phyloP scores from a whole-genome alignment of 1,140 invertebrate species.

The fruit fly (Drosophila melanogaster) region DNA sequence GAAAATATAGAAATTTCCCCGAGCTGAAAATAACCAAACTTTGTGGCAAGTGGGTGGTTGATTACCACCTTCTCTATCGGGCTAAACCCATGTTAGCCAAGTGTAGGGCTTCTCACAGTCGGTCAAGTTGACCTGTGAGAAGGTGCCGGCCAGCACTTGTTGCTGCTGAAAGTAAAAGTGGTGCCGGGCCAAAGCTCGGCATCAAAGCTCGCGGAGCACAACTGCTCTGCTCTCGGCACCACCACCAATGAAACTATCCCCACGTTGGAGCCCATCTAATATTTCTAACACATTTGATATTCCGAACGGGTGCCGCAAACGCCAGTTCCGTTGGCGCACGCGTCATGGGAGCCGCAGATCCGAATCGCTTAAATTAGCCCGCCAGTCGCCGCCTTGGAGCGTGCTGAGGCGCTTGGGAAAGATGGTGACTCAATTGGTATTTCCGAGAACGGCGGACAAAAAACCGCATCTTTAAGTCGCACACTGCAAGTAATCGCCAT shows the following conservation, averaged over 20 bases:
- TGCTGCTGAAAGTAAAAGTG: constrained; percentile 64
- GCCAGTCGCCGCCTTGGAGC: constrained; percentile 2
- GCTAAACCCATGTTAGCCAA: neutral
- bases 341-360: constrained; percentile 54
- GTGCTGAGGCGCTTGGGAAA: constrained; percentile 55
- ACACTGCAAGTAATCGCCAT: constrained; percentile 20
- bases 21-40: neutral
- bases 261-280: neutral
- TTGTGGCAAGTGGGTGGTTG: neutral
- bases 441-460: constrained; percentile 35
- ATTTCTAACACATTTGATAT: constrained; percentile 26
- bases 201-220: constrained; percentile 29
- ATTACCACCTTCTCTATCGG: neutral
- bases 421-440: constrained; percentile 59
- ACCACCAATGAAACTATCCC: neutral
- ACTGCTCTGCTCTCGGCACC: constrained; percentile 4
- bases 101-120: neutral
- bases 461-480: constrained; percentile 43
- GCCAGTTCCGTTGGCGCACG: constrained; percentile 51
- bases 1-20: neutral
- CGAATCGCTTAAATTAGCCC: constrained; percentile 8
- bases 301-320: constrained; percentile 32
- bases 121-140: neutral
- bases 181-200: constrained; percentile 35
- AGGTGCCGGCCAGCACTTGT: constrained; percentile 5